Evolutionary conservation across 2,113 vertebrate species (phyloP).

Genomic region (Lepidothrix coronata): DNA sequence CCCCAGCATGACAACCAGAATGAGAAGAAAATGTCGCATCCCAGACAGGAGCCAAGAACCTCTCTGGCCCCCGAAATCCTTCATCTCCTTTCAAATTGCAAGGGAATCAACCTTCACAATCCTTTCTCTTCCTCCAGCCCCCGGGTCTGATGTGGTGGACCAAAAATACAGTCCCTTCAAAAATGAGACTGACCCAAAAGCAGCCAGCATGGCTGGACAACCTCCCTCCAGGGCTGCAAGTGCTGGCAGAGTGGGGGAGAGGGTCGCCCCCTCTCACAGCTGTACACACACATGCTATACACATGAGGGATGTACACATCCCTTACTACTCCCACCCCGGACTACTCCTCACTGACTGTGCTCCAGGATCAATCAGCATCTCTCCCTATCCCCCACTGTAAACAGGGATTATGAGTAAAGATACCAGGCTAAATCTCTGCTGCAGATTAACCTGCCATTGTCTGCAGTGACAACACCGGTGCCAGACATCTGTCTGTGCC

Average conservation of each 20-base stretch:
- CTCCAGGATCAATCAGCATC: not conserved
- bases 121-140: not conserved
- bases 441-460: not conserved
- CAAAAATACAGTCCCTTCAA: not conserved
- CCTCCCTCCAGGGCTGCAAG: not conserved
- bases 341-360: not conserved
- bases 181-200: not conserved
- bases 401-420: not conserved
- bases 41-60: not conserved
- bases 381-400: not conserved
- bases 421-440: not conserved
- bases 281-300: not conserved
- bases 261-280: not conserved
- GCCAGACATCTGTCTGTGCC: not conserved
- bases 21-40: not conserved
- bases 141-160: not conserved
- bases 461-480: not conserved
- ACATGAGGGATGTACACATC: not conserved
- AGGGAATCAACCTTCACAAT: not conserved
- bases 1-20: not conserved
- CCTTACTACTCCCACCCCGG: rapidly evolving
- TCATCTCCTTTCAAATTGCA: not conserved
- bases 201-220: not conserved
- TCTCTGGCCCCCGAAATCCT: not conserved
- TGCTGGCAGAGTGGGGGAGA: not conserved